These are phyloP conservation scores for Dendrocopos noguchii DNA, from an alignment of 2,113 vertebrate species.

Conservation along the genomic window DNA sequence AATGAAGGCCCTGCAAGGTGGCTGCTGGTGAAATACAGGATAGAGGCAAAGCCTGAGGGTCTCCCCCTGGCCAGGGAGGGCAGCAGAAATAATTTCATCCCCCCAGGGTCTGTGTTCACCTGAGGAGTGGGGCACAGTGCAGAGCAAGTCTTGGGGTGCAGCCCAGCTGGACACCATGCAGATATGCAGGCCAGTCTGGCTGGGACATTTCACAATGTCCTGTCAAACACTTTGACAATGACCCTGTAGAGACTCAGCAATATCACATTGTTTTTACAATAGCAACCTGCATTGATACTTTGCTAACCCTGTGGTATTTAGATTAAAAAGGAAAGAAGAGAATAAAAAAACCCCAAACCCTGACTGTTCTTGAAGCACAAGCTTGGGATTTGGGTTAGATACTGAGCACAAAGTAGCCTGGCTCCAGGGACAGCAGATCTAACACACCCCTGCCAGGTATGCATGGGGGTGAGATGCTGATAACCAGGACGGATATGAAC, in stretches of 20 bases:
- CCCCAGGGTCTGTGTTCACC: fast-evolving
- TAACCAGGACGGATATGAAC: neutral
- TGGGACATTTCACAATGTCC: neutral
- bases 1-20: too few species aligned
- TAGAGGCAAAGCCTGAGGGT: neutral
- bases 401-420: neutral
- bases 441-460: neutral
- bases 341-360: neutral
- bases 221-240: neutral
- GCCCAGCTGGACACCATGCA: neutral
- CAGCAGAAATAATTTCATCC: neutral
- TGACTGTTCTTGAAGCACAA: neutral
- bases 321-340: neutral
- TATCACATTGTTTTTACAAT: neutral
- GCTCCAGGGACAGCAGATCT: neutral
- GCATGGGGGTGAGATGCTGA: neutral
- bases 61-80: neutral
- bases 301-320: neutral
- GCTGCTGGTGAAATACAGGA: neutral
- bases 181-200: neutral
- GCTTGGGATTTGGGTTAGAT: neutral
- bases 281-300: neutral
- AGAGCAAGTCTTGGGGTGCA: neutral
- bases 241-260: neutral
- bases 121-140: neutral